Evolutionary conservation across 2,888 invertebrate genomes (phyloP).

Genomic region (Pomacea canaliculata): DNA sequence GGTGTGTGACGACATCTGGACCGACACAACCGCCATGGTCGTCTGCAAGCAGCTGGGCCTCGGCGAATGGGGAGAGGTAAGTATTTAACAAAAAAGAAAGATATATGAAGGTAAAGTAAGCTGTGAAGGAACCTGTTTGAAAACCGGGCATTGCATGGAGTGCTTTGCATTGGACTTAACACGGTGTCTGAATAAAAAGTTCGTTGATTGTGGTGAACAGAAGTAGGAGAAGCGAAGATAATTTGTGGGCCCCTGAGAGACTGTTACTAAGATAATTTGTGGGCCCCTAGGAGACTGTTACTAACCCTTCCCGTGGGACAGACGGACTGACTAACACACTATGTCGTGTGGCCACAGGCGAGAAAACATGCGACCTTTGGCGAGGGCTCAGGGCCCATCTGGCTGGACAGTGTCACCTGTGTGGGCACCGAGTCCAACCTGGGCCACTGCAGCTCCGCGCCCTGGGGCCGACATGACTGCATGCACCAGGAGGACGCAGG

Average conservation of each 20-base stretch:
- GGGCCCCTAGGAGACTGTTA: too few relatives aligned
- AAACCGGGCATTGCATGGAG: too few relatives aligned
- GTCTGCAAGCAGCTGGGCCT: background rate
- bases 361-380: conserved; percentile 21
- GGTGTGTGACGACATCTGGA: conserved; percentile 47
- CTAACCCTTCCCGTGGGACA: too few relatives aligned
- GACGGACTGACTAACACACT: background rate
- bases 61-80: conserved; percentile 1
- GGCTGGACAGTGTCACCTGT: conserved; percentile 49
- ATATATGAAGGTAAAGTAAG: too few relatives aligned
- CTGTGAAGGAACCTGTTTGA: too few relatives aligned
- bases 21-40: conserved; percentile 46
- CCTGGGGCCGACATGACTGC: conserved; percentile 26
- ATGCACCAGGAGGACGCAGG: conserved; percentile 31
- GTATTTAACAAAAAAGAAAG: too few relatives aligned
- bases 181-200: too few relatives aligned
- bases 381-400: conserved; percentile 33
- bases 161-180: too few relatives aligned
- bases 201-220: too few relatives aligned
- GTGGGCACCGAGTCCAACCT: conserved; percentile 31
- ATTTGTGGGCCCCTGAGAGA: too few relatives aligned
- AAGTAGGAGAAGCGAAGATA: too few relatives aligned
- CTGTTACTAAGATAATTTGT: too few relatives aligned
- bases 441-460: conserved; percentile 19
- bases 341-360: background rate